Evolutionary conservation across 2,113 vertebrate species (phyloP).

Genomic region (Lethenteron reissneri): DNA sequence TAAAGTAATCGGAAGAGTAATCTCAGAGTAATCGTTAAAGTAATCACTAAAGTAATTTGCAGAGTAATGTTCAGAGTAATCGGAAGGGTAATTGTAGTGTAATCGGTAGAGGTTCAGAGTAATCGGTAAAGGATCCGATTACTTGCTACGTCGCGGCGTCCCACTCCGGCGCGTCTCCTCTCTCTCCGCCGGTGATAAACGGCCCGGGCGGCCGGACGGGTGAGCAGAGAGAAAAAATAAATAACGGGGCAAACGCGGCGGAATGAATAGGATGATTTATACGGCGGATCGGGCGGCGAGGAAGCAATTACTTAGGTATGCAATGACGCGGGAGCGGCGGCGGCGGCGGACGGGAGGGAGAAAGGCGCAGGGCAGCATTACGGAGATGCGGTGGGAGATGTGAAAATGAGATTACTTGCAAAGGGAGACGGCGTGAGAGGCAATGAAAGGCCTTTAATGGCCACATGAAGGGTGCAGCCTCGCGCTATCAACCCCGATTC

Average conservation of each 20-base stretch:
- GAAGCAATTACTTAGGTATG: not conserved
- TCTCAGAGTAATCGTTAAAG: no score
- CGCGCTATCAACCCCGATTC: no score
- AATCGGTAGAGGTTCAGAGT: no score
- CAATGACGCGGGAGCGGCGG: not conserved
- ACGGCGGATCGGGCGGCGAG: not conserved
- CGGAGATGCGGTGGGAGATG: not conserved
- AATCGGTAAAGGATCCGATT: no score
- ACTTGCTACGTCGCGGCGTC: no score
- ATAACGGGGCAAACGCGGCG: not conserved
- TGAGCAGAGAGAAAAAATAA: slow-evolving; percentile 2
- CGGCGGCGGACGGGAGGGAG: not conserved
- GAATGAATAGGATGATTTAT: not conserved
- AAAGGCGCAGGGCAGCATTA: not conserved
- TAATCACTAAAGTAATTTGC: no score
- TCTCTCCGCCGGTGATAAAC: no score
- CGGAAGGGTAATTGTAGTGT: no score
- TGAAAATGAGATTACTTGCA: not conserved
- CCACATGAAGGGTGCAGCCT: not conserved
- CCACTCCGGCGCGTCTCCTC: no score
- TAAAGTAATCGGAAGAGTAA: no score
- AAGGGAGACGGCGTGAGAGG: not conserved
- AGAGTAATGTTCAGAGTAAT: no score
- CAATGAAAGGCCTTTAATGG: not conserved
- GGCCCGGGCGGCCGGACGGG: not conserved